phyloP scores from a whole-genome alignment of 2,113 vertebrate species.

The Callocephalon fimbriatum region DNA sequence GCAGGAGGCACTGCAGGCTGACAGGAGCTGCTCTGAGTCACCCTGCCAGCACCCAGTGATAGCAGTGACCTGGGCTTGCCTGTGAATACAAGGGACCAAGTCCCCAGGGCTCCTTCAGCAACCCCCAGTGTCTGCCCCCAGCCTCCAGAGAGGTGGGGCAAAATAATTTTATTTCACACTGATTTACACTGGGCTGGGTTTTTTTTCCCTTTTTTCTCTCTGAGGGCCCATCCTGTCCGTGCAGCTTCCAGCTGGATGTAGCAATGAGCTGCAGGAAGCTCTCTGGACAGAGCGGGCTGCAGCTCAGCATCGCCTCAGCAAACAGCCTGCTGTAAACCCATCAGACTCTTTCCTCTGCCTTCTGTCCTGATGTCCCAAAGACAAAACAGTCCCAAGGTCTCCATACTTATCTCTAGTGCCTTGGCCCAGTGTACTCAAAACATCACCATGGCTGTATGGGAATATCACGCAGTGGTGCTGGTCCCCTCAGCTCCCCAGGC shows the following conservation, averaged over 20 bases:
- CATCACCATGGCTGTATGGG: fast-evolving
- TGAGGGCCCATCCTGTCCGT: not conserved
- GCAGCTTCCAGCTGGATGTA: not conserved
- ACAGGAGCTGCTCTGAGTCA: fast-evolving
- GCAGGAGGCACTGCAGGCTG: not conserved
- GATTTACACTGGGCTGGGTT: fast-evolving
- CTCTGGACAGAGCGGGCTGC: not conserved
- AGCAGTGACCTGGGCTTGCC: not conserved
- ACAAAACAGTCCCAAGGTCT: not conserved
- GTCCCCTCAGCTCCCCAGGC: not conserved
- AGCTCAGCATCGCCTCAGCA: not conserved
- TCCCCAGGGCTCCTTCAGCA: not conserved
- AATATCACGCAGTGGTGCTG: fast-evolving
- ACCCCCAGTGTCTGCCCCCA: not conserved
- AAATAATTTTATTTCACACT: not conserved
- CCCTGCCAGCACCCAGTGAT: not conserved
- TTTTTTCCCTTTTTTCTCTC: not conserved
- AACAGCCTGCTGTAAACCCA: not conserved
- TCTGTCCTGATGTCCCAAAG: not conserved
- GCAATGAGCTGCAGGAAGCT: not conserved
- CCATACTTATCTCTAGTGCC: not conserved
- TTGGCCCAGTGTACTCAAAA: not conserved
- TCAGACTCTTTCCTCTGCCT: not conserved
- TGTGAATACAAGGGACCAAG: fast-evolving
- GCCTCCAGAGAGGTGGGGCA: not conserved